Conservation (phyloP, 2,797 vertebrate species). For the Pantherophis vulpinus region DNA sequence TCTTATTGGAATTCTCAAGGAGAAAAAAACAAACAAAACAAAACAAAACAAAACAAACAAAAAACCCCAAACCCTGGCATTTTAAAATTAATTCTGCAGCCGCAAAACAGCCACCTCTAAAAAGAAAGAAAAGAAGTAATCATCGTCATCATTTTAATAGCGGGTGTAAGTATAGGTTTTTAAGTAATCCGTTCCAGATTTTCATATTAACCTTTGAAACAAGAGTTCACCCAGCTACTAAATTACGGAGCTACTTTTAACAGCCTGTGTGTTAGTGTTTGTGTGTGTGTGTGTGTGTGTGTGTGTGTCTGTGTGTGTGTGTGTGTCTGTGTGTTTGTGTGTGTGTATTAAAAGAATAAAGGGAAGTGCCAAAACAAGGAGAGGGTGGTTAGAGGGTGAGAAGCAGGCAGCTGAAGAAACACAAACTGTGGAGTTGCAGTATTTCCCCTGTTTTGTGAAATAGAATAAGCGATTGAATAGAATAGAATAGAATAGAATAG, state of each 20-base stretch:
- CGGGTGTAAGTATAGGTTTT: conserved; percentile 95
- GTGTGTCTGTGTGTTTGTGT: background rate
- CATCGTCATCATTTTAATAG: conserved; percentile 81
- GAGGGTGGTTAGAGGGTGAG: background rate
- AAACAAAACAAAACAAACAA: background rate
- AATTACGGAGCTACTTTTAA: conserved; percentile 77
- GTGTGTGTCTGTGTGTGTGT: background rate
- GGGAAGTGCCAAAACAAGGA: conserved; percentile 15
- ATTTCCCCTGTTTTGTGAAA: background rate
- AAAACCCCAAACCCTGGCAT: conserved; percentile 72
- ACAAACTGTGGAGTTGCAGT: background rate
- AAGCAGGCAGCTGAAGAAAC: conserved; percentile 10
- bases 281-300: background rate
- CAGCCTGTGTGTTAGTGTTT: background rate
- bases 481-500: too few species aligned
- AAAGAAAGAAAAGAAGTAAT: conserved; percentile 74
- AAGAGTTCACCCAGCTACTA: conserved; percentile 86
- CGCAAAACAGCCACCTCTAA: conserved; percentile 79
- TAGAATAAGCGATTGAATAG: too few species aligned
- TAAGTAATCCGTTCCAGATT: conserved; percentile 87
- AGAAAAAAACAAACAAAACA: background rate
- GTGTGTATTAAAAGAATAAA: background rate
- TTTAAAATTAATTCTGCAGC: conserved; percentile 96
- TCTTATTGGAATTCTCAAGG: conserved; percentile 88
- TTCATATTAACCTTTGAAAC: conserved; percentile 90